Conservation (phyloP, 1,140 invertebrate species). For the Brachionus rotundiformis region DNA sequence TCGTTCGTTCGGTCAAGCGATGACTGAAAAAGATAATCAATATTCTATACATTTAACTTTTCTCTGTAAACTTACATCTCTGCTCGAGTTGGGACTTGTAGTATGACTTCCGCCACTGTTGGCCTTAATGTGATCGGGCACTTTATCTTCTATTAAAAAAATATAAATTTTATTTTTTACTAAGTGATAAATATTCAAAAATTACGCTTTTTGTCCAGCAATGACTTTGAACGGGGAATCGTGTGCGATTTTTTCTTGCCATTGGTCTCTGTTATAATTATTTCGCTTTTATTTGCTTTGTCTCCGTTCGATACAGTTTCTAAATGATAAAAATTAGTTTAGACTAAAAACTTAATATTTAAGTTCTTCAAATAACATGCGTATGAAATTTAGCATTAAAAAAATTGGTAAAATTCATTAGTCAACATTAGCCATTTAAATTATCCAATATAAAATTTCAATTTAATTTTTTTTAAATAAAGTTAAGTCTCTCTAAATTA, state of each 20-base stretch:
- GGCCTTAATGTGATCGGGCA: slow-evolving; percentile 21
- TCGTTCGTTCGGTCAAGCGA: slow-evolving; percentile 30
- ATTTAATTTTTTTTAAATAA: no score
- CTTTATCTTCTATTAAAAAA: background rate
- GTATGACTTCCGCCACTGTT: slow-evolving; percentile 34
- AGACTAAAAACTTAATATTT: background rate
- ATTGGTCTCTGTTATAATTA: slow-evolving; percentile 9
- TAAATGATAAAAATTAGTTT: background rate
- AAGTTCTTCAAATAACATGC: background rate
- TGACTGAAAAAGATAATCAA: background rate
- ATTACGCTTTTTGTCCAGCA: slow-evolving; percentile 41
- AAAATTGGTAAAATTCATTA: no score
- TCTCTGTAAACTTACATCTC: slow-evolving; percentile 18
- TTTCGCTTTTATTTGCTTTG: slow-evolving; percentile 48
- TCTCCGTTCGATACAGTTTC: slow-evolving; percentile 42
- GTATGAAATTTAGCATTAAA: background rate
- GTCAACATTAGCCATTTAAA: no score
- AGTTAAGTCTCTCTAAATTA: no score
- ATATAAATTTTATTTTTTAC: background rate
- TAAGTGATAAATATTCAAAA: no score
- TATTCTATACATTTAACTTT: no score
- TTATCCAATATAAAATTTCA: no score
- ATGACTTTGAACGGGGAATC: slow-evolving; percentile 35
- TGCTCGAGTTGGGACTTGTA: slow-evolving; percentile 28
- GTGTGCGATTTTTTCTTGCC: slow-evolving; percentile 42